Conservation (phyloP, 2,888 invertebrate species). For the Drosophila paranaensis region DNA sequence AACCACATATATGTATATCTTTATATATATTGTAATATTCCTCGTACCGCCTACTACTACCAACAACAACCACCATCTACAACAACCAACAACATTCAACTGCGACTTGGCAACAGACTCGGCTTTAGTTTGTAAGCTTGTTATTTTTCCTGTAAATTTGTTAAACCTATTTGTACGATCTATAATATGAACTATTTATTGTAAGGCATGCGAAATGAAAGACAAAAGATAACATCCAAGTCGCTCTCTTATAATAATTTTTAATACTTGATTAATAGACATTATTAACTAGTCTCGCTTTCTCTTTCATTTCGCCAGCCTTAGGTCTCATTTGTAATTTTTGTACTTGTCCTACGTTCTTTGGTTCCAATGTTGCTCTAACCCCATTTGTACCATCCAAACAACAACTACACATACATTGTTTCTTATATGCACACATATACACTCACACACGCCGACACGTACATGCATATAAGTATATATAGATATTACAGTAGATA, state of each 20-base stretch:
- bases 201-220: constrained; percentile 28
- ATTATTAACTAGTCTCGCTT: constrained; percentile 15
- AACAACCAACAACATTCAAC: constrained; percentile 49
- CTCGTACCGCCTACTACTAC: constrained; percentile 62
- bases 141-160: constrained; percentile 50
- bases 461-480: constrained; percentile 23
- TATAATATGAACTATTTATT: constrained; percentile 36
- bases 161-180: constrained; percentile 41
- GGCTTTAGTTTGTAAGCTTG: constrained; percentile 74
- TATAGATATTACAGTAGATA: constrained; percentile 35
- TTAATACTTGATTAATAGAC: not conserved
- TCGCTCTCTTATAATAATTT: not conserved
- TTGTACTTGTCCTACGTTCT: constrained; percentile 68
- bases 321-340: constrained; percentile 39
- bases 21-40: constrained; percentile 43
- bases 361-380: constrained; percentile 66
- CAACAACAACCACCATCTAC: constrained; percentile 45
- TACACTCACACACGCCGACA: constrained; percentile 17
- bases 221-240: not conserved
- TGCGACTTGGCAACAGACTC: constrained; percentile 66
- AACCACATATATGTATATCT: constrained; percentile 25
- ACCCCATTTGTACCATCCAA: constrained; percentile 45
- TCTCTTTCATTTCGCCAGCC: constrained; percentile 29
- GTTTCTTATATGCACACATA: constrained; percentile 53
- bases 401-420: constrained; percentile 44